Evolutionary conservation across 1,140 invertebrate species (phyloP), one percentile per base, ranked within the genome.

Genomic region (Zaprionus africanus): DNA sequence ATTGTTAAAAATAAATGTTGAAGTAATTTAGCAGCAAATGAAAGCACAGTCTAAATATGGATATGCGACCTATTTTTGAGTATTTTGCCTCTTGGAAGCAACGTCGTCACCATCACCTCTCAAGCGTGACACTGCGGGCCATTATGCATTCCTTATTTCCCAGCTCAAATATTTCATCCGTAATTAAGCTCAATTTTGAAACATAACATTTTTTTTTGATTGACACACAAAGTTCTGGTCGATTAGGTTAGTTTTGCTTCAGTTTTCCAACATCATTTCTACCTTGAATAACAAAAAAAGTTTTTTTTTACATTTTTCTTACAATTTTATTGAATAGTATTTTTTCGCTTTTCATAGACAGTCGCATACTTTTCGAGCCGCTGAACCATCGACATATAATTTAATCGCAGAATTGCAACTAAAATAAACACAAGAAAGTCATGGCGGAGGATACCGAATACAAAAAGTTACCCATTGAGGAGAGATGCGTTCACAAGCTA

Each of bases 391-490:
- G 46, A 5, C 9, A 19, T 51, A 15, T 34, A 7, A 53, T 17
- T 28, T 34, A 68, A 24, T 51, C 24, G 36, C n/a, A 24, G n/a
- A 61, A 51, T 24, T 61, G 3, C 58, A 69, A 62, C 9, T 26
- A 36, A 62, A 3, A n/a, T 11, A 59, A 4, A 60, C 7, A 24
- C 36, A 17, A 34, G n/a, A 5, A 34, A 24, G 4, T 15, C 1
- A 97, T 97, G 96, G 96, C 97, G 83, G 96, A 98, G 92, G 98
- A 99, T 85, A 96, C 95, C 70, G 98, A 99, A 93, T 99, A 97
- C 93, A 95, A 96, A 80, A 99, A 99, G 93, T 93, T 99, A 67
- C 96, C 98, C 4, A 94, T 98, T 51, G 98, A 99, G 78, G 98
- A 99, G 75, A 95, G 97, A 93, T 97, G 96, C 93, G 95, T 97